Conservation (phyloP, 2,797 vertebrate species). For the Apogon talboti region DNA sequence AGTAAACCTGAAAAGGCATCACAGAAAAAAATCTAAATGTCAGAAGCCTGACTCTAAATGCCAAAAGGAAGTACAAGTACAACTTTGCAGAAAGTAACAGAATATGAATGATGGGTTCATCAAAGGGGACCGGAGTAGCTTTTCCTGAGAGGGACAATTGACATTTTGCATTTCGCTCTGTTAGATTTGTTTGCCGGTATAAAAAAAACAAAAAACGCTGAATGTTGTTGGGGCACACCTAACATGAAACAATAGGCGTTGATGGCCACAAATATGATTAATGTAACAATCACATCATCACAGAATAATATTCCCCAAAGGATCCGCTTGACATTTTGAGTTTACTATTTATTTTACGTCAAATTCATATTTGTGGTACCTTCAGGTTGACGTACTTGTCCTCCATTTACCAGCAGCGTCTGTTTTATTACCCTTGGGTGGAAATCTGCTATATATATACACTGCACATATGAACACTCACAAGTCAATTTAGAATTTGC, state of each 20-base stretch:
- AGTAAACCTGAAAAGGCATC: neutral
- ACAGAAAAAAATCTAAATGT: slow-evolving; percentile 34
- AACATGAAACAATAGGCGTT: slow-evolving; percentile 14
- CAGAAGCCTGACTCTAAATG: slow-evolving; percentile 39
- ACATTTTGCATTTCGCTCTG: slow-evolving; percentile 51
- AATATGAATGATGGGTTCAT: slow-evolving; percentile 46
- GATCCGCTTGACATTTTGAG: slow-evolving; percentile 34
- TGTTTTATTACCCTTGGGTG: slow-evolving; percentile 5
- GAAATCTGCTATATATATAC: too few species aligned
- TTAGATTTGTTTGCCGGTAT: slow-evolving; percentile 13
- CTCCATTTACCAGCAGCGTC: slow-evolving; percentile 1
- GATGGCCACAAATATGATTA: slow-evolving; percentile 42
- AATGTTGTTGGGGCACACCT: slow-evolving; percentile 8
- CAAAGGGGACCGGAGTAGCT: slow-evolving; percentile 23
- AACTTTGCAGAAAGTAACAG: slow-evolving; percentile 28
- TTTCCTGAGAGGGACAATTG: slow-evolving; percentile 48
- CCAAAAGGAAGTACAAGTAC: slow-evolving; percentile 18
- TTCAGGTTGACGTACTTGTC: slow-evolving; percentile 8
- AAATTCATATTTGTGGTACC: neutral
- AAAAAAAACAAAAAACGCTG: slow-evolving; percentile 5
- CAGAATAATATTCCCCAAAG: slow-evolving; percentile 12
- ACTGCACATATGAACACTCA: too few species aligned
- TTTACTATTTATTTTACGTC: slow-evolving; percentile 22
- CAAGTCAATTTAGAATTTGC: too few species aligned
- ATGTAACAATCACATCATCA: slow-evolving; percentile 28